Evolutionary conservation across 2,888 invertebrate species (phyloP), one percentile per base, ranked within the genome.

Genomic region (Silvanus unidentatus): DNA sequence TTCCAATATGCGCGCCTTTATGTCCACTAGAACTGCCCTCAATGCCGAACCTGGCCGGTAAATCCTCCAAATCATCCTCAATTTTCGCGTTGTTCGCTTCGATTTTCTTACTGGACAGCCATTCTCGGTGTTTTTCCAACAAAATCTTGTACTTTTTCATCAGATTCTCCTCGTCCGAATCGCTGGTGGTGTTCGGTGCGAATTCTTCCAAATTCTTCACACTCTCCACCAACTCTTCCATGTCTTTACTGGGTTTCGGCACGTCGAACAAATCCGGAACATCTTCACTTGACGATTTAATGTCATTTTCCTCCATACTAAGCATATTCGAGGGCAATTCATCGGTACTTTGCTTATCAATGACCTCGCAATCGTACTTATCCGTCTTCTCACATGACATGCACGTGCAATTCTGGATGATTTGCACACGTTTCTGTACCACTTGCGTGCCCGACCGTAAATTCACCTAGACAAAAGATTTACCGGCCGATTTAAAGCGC

Each of bases 371-470:
- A 43, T 75, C 74, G 16, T 69, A 69, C 6, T 66, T 65, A 1
- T 71, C 70, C 30, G 71, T 70, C 44, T 76, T 77, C 50, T 75
- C 74, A 56, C 82, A 82, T 1, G 79, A 77, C 46, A 77, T 75
- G 62, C 84, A 84, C 11, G 79, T 78, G 58, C 84, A 84, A 55
- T 82, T 81, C 11, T 77, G 77, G 44, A 84, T 83, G 43, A 82
- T 77, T 63, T 84, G 80, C 0, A 83, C 80, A 14, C 77, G 73
- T 64, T 81, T 81, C 45, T 77, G 75, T 60, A 79, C 70, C 10
- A 73, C 74, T 47, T 72, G 70, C 1, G 76, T 73, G 55, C 81
- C 80, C 48, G 79, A 76, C 13, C 62, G 54, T 27, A 83, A 65
- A 4, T 76, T 77, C 3, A 83, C 78, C 81, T 81, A 58, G 47